phyloP scores from a whole-genome alignment of 2,113 vertebrate genomes.

The Corythaixoides concolor region DNA sequence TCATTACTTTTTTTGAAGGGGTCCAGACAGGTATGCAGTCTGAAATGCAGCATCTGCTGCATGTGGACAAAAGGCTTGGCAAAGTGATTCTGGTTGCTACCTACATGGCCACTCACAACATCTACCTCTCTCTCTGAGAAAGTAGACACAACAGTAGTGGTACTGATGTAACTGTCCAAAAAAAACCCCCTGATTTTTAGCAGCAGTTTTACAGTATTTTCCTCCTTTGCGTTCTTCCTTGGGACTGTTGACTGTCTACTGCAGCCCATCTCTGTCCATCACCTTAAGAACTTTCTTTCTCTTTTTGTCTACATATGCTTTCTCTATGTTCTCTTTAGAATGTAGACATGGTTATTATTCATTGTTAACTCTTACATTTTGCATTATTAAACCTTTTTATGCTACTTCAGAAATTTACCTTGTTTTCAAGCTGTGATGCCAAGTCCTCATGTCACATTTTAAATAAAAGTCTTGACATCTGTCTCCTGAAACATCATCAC shows the following conservation, averaged over 20 bases:
- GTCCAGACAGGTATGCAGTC: not conserved
- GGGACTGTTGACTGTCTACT: not conserved
- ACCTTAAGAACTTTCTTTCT: not conserved
- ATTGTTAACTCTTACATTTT: not conserved
- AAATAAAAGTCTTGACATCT: not conserved
- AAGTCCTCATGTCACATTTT: not conserved
- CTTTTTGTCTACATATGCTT: not conserved
- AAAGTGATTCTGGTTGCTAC: not conserved
- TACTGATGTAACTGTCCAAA: not conserved
- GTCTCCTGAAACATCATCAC: not conserved
- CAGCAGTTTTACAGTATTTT: not conserved
- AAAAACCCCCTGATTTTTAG: not conserved
- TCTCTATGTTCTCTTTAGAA: not conserved
- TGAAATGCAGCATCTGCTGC: not conserved
- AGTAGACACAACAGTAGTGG: rapidly evolving
- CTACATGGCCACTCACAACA: rapidly evolving
- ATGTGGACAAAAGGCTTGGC: not conserved
- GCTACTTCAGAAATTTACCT: not conserved
- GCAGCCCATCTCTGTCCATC: not conserved
- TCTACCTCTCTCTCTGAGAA: not conserved
- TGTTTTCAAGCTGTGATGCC: not conserved
- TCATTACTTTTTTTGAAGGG: not conserved
- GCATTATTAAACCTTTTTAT: not conserved
- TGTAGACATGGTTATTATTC: not conserved
- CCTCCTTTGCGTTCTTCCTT: not conserved